Conservation (phyloP, 2,888 invertebrate genomes). For the Apantesis nais region DNA sequence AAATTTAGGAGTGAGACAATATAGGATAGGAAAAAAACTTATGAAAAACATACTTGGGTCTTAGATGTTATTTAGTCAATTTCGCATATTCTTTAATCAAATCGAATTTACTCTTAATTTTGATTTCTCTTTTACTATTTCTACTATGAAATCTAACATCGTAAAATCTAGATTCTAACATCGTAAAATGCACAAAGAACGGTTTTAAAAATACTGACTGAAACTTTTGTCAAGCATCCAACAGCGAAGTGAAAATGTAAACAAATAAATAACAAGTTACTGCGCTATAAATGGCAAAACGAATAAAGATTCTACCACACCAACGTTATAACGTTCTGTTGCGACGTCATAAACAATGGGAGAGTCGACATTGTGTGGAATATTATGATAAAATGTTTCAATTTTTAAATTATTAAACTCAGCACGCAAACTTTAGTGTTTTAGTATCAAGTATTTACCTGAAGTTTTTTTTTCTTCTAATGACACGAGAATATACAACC, state of each 20-base stretch:
- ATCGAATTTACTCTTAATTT: not conserved
- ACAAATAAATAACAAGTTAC: conserved; percentile 32
- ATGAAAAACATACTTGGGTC: not conserved
- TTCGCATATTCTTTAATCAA: not conserved
- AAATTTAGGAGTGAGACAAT: too few species aligned
- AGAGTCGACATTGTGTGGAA: not conserved
- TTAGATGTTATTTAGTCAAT: not conserved
- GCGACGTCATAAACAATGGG: conserved; percentile 6
- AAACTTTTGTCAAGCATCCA: conserved; percentile 8
- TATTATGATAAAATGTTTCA: conserved; percentile 1
- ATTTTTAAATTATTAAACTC: not conserved
- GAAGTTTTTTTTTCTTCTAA: not conserved
- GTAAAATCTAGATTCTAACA: not conserved
- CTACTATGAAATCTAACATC: not conserved
- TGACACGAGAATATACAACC: not conserved
- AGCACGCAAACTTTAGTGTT: not conserved
- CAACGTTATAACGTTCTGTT: conserved; percentile 7
- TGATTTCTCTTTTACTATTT: not conserved
- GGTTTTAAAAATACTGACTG: not conserved
- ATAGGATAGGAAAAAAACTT: not conserved
- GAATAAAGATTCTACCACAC: conserved; percentile 9
- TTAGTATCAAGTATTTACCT: not conserved
- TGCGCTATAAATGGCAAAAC: conserved; percentile 15
- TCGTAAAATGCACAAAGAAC: not conserved
- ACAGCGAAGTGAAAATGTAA: conserved; percentile 27